Evolutionary conservation across 2,888 invertebrate genomes (phyloP).

Genomic region (Scaeva pyrastri): DNA sequence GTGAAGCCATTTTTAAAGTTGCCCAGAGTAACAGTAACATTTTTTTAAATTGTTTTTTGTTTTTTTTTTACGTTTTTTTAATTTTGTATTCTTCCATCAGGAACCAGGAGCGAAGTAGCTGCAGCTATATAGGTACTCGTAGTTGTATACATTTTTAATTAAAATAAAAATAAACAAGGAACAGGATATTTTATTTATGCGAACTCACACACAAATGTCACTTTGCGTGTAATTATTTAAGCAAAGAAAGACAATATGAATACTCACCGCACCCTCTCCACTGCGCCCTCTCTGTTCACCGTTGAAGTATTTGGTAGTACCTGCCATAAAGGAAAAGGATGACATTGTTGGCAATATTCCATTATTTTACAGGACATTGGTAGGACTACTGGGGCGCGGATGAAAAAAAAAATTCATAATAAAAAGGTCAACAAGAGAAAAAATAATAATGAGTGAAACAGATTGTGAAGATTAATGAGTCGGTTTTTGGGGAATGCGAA

Average conservation of each 20-base stretch:
- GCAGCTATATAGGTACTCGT: neutral
- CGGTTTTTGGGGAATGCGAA: neutral
- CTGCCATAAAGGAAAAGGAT: conserved; percentile 37
- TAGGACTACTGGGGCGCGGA: conserved; percentile 8
- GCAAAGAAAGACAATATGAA: conserved; percentile 22
- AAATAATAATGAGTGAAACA: conserved; percentile 56
- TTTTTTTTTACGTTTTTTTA: conserved; percentile 24
- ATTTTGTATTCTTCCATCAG: neutral
- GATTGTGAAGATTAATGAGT: conserved; percentile 30
- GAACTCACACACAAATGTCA: conserved; percentile 37
- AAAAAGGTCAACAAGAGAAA: conserved; percentile 62
- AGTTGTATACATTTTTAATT: conserved; percentile 61
- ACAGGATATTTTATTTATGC: conserved; percentile 45
- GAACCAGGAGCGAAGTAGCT: too few species aligned
- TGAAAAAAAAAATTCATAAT: neutral
- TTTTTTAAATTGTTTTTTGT: conserved; percentile 13
- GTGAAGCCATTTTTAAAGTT: conserved; percentile 48
- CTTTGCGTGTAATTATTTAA: conserved; percentile 45
- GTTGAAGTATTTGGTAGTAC: too few species aligned
- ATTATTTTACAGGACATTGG: conserved; percentile 46
- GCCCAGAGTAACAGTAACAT: conserved; percentile 52
- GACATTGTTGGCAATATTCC: conserved; percentile 56
- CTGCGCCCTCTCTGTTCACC: too few species aligned
- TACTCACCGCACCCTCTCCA: neutral
- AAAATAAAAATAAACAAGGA: conserved; percentile 39